Evolutionary conservation across 2,888 invertebrate species (phyloP).

Genomic region (Drosophila lacicola): DNA sequence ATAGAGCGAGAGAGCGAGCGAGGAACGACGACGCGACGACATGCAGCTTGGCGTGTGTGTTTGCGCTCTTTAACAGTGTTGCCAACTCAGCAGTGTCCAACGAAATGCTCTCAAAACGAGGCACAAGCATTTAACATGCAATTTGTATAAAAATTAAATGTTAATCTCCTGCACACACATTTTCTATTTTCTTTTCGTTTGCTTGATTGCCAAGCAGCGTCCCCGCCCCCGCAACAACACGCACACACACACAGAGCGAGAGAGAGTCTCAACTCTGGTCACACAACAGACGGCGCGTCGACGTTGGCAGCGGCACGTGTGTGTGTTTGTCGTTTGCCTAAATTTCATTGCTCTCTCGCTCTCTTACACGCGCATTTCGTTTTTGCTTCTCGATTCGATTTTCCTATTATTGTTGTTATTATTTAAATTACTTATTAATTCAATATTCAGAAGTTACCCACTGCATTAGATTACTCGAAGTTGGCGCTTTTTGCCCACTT

Average conservation of each 20-base stretch:
- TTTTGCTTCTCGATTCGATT: constrained; percentile 56
- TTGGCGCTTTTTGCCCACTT: constrained; percentile 18
- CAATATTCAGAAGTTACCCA: constrained; percentile 59
- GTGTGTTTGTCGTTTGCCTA: constrained; percentile 35
- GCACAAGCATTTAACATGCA: constrained; percentile 46
- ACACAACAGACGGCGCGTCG: constrained; percentile 58
- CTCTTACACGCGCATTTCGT: constrained; percentile 66
- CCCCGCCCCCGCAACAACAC: constrained; percentile 6
- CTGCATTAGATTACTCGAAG: constrained; percentile 27
- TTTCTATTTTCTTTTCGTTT: neutral
- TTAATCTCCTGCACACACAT: constrained; percentile 28
- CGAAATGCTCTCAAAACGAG: constrained; percentile 42
- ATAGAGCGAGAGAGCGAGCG: constrained; percentile 28
- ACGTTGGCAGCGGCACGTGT: constrained; percentile 59
- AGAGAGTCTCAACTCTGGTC: constrained; percentile 10
- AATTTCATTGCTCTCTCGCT: constrained; percentile 41
- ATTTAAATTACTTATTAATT: constrained; percentile 58
- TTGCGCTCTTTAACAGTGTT: constrained; percentile 56
- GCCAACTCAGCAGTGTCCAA: constrained; percentile 64
- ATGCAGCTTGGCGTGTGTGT: constrained; percentile 16
- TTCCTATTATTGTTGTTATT: constrained; percentile 68
- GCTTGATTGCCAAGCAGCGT: constrained; percentile 1
- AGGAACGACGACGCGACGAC: constrained; percentile 23
- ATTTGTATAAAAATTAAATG: constrained; percentile 52
- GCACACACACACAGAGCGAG: constrained; percentile 11